Base-by-base conservation (phyloP, 2,113 vertebrate genomes). In the Podiceps cristatus region DNA sequence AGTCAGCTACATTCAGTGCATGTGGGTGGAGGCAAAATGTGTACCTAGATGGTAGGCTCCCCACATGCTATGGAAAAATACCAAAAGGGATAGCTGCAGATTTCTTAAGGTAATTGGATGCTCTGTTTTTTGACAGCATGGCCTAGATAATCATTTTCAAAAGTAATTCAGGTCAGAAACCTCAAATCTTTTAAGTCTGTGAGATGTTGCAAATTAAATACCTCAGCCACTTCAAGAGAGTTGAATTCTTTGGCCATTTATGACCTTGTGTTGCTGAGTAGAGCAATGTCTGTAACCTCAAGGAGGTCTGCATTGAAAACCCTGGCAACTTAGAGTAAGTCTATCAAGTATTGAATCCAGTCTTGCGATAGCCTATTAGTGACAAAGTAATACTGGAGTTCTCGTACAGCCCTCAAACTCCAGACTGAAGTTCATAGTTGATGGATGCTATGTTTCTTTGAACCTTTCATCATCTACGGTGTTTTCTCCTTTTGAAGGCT, bases 231-330 rank as follows among this genome's bases (percentile, higher is more conserved):
- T 73, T 81, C 31, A 90, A 29, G 44, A 56, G 7, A 74, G 45
- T 40, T 77, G 73, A 86, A 86, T 92, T 94, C 79, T 88, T 95
- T 63, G 80, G 31, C 80, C 72, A 27, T 82, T 80, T 94, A 94
- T 63, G 60, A 73, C 52, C 28, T 78, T 31, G 35, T 83, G 29
- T 86, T 72, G 16, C 44, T 72, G 35, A 60, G 63, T 14, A 49
- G 71, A 66, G 13, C 78, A 73, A 5, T 10, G n/a, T 73, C 47
- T 74, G 45, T 63, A 75, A 87, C 66, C 47, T 75, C 35, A 62
- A 62, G 55, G 25, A 88, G 63, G 8, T 47, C 44, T 85, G n/a
- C 64, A 15, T 37, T 31, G 64, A 78, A 85, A 86, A 94, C 49
- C 40, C 59, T 91, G 84, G 49, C 56, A 85, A 16, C 18, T 85